Base-by-base conservation (phyloP, 1,140 invertebrate species). In the Cotesia glomerata region DNA sequence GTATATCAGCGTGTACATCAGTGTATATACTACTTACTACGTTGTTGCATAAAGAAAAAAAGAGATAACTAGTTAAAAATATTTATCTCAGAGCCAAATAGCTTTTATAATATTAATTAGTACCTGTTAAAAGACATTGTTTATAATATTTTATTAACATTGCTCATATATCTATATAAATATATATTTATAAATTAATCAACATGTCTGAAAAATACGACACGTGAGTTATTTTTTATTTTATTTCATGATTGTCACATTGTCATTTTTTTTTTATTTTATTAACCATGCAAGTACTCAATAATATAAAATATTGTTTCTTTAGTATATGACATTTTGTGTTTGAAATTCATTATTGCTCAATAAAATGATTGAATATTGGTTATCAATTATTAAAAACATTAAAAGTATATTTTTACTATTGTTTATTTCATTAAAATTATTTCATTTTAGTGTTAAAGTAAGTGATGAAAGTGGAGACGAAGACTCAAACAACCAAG, bases 101-200 rank as follows among this genome's bases (percentile, higher is more conserved):
- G 36, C 7, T 65, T 58, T 61, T 66, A 59, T 2, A 26, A 26
- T 71, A 72, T 58, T 66, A 49, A 13, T 32, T 36, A 52, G 71
- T 69, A 72, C 51, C 67, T 69, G 69, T 58, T 72, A 69, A 75
- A 52, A 66, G 45, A 59, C 36, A 32, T 64, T 51, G 34, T 70
- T 64, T 61, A 54, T 65, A 65, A 34, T 61, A 45, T 61, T 66
- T 51, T 49, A 16, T 61, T 74, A 39, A 39, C 56, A 70, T 64
- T 70, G 11, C 66, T 68, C 39, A 16, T 59, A 77, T 18, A 79
- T 79, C 35, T 77, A 64, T 79, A 68, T 79, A 75, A 72, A 78
- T 82, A 56, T 34, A 74, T 64, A 66, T 56, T 62, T 68, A 61
- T 68, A 54, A 74, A 67, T 67, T 39, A 49, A 39, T 62, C 66